Base-by-base conservation (phyloP, 2,888 invertebrate genomes). In the Ochropacha duplaris region DNA sequence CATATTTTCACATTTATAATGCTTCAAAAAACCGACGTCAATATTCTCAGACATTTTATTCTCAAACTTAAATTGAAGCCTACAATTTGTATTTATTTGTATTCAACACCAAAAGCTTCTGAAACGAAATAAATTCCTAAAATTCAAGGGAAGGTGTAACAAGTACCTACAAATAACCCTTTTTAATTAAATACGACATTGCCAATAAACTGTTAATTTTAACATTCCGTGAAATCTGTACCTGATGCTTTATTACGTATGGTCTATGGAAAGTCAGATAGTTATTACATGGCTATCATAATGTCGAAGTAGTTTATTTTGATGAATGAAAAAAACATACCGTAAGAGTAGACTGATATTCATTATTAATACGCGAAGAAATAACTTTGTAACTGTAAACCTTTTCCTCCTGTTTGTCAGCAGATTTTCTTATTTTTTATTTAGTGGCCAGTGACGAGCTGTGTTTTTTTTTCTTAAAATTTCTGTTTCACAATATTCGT, bases 131-230 rank as follows among this genome's bases (percentile, higher is more conserved):
- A 39, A 60, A 71, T 73, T 63, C 65, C 56, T 49, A 55, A 60
- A 65, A 60, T 59, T 49, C 68, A 70, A 73, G 66, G 67, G 69
- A 55, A 65, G 52, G 31, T 52, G 31, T 52, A 52, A 14, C 34
- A 52, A 31, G 50, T 28, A 59, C 54, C 61, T 60, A 61, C 60
- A 62, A 68, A 69, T 57, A 61, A 67, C 64, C 63, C 62, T 72
- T 66, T 78, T 83, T 84, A 85, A 84, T 84, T 83, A 85, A 84
- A 83, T 74, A 75, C 70, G 67, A 65, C 66, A 62, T 36, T 64
- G 68, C 62, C 79, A 72, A 81, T 79, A 80, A 71, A 82, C 76
- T 80, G 83, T 81, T 82, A 76, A 84, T 83, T 80, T 83, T 76
- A 77, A 72, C 81, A 84, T 84, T 84, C 83, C 79, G 54, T 66